phyloP scores from a whole-genome alignment of 2,888 invertebrate genomes.

The Cyclophora punctaria region DNA sequence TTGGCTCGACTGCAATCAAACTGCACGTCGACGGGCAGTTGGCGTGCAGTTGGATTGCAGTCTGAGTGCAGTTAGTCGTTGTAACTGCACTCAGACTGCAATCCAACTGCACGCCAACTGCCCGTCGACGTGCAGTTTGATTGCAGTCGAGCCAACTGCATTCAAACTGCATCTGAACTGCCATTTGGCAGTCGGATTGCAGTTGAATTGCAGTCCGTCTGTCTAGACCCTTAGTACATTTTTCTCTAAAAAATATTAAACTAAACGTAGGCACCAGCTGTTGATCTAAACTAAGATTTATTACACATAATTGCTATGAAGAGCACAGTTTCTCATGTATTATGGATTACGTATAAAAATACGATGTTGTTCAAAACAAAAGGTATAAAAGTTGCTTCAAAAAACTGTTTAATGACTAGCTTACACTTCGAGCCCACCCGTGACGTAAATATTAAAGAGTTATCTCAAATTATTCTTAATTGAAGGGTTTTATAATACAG shows the following conservation, averaged over 20 bases:
- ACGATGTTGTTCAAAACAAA: slow-evolving; percentile 63
- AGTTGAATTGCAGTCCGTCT: too few relatives aligned
- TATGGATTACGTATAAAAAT: slow-evolving; percentile 64
- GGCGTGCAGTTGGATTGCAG: too few relatives aligned
- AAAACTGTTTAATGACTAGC: slow-evolving; percentile 64
- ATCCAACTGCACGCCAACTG: too few relatives aligned
- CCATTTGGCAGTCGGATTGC: too few relatives aligned
- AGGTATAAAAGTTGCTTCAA: slow-evolving; percentile 47
- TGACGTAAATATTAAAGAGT: slow-evolving; percentile 68
- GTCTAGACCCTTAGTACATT: too few relatives aligned
- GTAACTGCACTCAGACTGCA: too few relatives aligned
- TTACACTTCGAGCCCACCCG: slow-evolving; percentile 69
- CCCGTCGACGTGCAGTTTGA: too few relatives aligned
- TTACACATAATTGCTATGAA: slow-evolving; percentile 69
- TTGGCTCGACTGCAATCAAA: too few relatives aligned
- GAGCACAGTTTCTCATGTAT: slow-evolving; percentile 59
- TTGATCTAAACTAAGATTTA: slow-evolving; percentile 67
- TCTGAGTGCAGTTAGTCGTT: too few relatives aligned
- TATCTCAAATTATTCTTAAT: slow-evolving; percentile 73
- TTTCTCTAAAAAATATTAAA: slow-evolving; percentile 16
- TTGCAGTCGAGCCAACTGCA: too few relatives aligned
- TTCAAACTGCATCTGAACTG: too few relatives aligned
- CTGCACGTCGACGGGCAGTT: too few relatives aligned
- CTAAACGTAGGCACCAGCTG: slow-evolving; percentile 50
- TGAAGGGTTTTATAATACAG: slow-evolving; percentile 64